phyloP scores from a whole-genome alignment of 2,888 invertebrate genomes.

The Ophonus ardosiacus region DNA sequence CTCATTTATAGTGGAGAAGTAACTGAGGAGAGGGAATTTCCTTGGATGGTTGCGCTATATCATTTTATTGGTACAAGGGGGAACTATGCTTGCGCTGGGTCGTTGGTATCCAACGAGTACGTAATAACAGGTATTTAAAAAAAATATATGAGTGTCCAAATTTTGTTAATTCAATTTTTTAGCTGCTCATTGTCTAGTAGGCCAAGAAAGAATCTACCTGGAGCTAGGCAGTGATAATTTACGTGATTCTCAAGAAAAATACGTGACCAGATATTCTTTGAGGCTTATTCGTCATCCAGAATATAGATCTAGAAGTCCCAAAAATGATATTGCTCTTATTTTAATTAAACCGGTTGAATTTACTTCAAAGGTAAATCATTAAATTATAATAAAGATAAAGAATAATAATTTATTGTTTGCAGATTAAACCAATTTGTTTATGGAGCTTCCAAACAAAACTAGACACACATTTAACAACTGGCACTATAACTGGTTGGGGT shows the following conservation, averaged over 20 bases:
- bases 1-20: neutral
- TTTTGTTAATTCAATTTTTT: neutral
- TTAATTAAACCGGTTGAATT: conserved; percentile 1
- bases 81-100: neutral
- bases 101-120: neutral
- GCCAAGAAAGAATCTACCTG: conserved; percentile 6
- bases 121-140: conserved; percentile 46
- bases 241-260: neutral
- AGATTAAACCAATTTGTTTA: conserved; percentile 51
- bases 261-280: neutral
- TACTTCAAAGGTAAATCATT: neutral
- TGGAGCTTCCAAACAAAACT: conserved; percentile 6
- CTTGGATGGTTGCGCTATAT: conserved; percentile 39
- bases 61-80: neutral
- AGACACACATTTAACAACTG: neutral
- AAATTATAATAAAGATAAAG: neutral
- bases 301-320: neutral
- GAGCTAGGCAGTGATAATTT: conserved; percentile 35
- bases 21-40: conserved; percentile 8
- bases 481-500: conserved; percentile 50
- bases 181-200: conserved; percentile 51
- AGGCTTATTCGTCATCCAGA: conserved; percentile 29
- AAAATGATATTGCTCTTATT: conserved; percentile 43
- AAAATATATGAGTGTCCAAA: neutral
- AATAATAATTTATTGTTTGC: neutral